A percentile compares a stretch with the other conserved stretches of the same genome.
These are phyloP conservation scores for Coendou prehensilis DNA, from an alignment of 2,797 vertebrate species.

Conservation along the genomic window DNA sequence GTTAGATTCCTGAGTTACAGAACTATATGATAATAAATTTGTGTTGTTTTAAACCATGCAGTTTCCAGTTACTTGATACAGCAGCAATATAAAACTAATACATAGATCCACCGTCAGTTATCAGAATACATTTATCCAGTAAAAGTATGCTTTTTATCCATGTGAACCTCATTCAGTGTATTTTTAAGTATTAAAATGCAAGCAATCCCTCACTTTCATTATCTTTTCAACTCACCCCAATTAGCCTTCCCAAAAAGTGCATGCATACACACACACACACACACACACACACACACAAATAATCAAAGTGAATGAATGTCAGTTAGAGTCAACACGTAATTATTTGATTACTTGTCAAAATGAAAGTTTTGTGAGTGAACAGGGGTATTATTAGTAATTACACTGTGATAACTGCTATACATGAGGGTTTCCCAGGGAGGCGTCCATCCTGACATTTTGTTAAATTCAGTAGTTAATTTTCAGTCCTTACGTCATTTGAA, in stretches of 20 bases:
- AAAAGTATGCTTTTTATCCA: background rate
- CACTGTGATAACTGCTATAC: background rate
- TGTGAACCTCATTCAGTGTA: background rate
- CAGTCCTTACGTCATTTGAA: background rate
- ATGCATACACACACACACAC: background rate
- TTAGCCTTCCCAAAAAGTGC: background rate
- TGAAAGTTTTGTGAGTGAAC: background rate
- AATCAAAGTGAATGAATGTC: background rate
- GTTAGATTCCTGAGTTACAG: background rate
- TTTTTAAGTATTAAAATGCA: background rate
- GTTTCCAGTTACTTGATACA: background rate
- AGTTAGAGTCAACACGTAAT: background rate
- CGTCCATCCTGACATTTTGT: background rate
- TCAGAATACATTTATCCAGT: background rate
- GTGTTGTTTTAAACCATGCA: background rate
- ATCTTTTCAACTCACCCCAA: background rate
- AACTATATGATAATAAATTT: background rate
- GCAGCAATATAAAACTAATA: background rate
- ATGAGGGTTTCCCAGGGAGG: background rate
- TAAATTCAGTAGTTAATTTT: background rate
- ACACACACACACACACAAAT: too few species aligned
- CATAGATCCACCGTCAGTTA: background rate
- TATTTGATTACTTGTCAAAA: background rate
- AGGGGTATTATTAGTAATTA: background rate
- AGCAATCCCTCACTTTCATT: background rate